phyloP scores from a whole-genome alignment of 2,888 invertebrate genomes.

The Stegophylla sp. region DNA sequence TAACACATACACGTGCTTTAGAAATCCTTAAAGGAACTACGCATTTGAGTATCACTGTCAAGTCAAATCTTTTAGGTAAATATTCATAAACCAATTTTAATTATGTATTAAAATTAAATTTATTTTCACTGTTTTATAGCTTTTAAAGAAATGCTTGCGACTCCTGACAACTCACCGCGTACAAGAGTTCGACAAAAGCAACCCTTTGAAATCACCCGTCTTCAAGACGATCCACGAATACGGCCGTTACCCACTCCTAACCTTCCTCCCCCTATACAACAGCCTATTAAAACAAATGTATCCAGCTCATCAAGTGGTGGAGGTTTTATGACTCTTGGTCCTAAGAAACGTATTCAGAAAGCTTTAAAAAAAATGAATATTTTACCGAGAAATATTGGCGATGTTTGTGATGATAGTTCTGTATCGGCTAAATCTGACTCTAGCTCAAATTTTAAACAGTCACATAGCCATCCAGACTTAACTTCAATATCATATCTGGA shows the following conservation, averaged over 20 bases:
- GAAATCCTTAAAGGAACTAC: slow-evolving; percentile 93
- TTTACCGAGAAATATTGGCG: slow-evolving; percentile 74
- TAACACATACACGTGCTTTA: slow-evolving; percentile 87
- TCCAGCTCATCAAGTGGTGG: slow-evolving; percentile 63
- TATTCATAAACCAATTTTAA: slow-evolving; percentile 34
- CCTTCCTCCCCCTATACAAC: slow-evolving; percentile 62
- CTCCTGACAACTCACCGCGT: slow-evolving; percentile 82
- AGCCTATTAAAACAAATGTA: slow-evolving; percentile 60
- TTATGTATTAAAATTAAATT: slow-evolving; percentile 1
- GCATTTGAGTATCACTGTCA: slow-evolving; percentile 94
- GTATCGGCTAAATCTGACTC: slow-evolving; percentile 60
- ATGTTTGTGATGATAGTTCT: slow-evolving; percentile 69
- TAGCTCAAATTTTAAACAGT: slow-evolving; percentile 68
- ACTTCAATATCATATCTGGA: slow-evolving; percentile 79
- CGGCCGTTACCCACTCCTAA: slow-evolving; percentile 77
- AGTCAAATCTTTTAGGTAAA: slow-evolving; percentile 88
- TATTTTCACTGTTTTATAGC: slow-evolving; percentile 64
- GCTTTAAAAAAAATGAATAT: slow-evolving; percentile 89
- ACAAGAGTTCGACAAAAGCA: slow-evolving; percentile 70
- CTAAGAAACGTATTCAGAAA: slow-evolving; percentile 82
- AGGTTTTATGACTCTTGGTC: slow-evolving; percentile 87
- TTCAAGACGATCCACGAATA: slow-evolving; percentile 73
- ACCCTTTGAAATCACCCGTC: slow-evolving; percentile 66
- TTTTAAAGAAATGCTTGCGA: slow-evolving; percentile 75
- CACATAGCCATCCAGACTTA: slow-evolving; percentile 88